Evolutionary conservation across 2,888 invertebrate genomes (phyloP).

Genomic region (Heliconius aoede): DNA sequence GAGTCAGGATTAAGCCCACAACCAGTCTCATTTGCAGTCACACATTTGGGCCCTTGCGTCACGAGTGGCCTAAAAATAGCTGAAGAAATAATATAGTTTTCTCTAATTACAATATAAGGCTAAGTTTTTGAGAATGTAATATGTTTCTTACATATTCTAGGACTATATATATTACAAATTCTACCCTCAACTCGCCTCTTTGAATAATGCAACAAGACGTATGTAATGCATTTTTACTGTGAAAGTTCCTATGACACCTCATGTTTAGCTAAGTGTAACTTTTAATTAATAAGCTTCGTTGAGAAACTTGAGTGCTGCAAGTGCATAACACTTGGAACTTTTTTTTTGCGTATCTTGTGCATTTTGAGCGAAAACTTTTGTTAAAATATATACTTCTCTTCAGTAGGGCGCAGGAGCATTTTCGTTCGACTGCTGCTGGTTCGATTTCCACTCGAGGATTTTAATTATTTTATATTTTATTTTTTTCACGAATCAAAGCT

Average conservation of each 20-base stretch:
- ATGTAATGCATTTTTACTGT: slow-evolving; percentile 29
- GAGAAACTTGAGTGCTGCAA: background rate
- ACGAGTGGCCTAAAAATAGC: background rate
- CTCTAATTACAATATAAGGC: background rate
- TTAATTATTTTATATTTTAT: too few species aligned
- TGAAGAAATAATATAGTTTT: background rate
- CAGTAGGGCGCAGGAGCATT: too few species aligned
- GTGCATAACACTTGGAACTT: background rate
- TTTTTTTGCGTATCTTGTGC: too few species aligned
- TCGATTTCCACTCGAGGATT: too few species aligned
- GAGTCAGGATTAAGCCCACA: too few species aligned
- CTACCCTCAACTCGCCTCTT: slow-evolving; percentile 19
- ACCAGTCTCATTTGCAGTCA: too few species aligned
- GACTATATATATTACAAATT: slow-evolving; percentile 16
- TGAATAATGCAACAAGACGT: slow-evolving; percentile 35
- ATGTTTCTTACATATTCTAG: background rate
- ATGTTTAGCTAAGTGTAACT: slow-evolving; percentile 4
- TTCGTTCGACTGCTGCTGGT: too few species aligned
- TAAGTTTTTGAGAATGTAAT: background rate
- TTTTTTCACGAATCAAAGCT: too few species aligned
- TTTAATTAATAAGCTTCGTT: slow-evolving; percentile 9
- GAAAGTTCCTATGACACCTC: slow-evolving; percentile 9
- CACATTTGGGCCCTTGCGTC: too few species aligned
- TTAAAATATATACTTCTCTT: too few species aligned
- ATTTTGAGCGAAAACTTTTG: too few species aligned